Conservation (phyloP, 2,113 vertebrate species). For the Semicossyphus pulcher region DNA sequence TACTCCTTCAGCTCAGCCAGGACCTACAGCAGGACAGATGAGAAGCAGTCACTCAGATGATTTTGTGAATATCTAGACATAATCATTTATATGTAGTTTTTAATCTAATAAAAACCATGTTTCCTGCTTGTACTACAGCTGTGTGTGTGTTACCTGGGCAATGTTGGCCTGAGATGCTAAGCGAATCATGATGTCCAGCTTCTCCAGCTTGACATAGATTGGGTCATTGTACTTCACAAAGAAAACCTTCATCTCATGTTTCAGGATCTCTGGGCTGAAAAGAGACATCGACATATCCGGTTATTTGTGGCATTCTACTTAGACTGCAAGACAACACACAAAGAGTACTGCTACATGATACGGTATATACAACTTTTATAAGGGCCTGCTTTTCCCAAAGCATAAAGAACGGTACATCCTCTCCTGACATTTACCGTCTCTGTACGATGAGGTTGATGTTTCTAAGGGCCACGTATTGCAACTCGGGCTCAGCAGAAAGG, state of each 20-base stretch:
- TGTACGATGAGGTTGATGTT: constrained; percentile 99
- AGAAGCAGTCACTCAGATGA: not conserved
- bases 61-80: not conserved
- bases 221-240: constrained; percentile 99
- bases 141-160: constrained; percentile 87
- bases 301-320: not conserved
- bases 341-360: not conserved
- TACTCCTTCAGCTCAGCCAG: constrained; percentile 98
- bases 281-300: not conserved
- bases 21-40: constrained; percentile 82
- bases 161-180: constrained; percentile 98
- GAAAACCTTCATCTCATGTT: constrained; percentile 99
- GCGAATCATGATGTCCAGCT: constrained; percentile 99
- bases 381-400: not conserved
- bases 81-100: not conserved
- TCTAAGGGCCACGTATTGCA: constrained; percentile 97
- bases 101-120: too few species aligned
- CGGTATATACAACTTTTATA: not conserved
- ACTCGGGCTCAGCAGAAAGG: constrained; percentile 94
- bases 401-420: not conserved
- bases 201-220: constrained; percentile 98
- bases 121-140: not conserved
- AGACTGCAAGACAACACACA: not conserved
- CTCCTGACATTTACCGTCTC: constrained; percentile 87
- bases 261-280: constrained; percentile 94